A percentile compares a stretch with the other conserved stretches of the same genome.
phyloP scores from a whole-genome alignment of 2,113 vertebrate species.

The Pholis gunnellus region DNA sequence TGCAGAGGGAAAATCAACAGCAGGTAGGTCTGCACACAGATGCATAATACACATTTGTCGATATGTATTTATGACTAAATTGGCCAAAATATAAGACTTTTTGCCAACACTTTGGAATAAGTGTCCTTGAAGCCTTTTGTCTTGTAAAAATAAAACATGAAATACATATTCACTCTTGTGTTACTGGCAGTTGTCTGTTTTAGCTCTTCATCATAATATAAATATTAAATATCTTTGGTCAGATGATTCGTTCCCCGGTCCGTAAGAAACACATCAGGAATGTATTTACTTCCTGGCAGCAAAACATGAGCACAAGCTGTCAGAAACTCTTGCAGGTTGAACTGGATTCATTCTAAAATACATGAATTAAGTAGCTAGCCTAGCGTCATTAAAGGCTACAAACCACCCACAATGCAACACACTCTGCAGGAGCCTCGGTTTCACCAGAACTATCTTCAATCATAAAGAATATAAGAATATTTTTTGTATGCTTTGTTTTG shows the following conservation, averaged over 20 bases:
- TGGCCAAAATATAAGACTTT: neutral
- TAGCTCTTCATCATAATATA: neutral
- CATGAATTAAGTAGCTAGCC: neutral
- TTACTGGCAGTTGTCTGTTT: neutral
- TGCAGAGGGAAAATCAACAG: constrained; percentile 96
- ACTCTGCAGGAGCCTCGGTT: neutral
- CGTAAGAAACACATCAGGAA: neutral
- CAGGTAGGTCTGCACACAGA: constrained; percentile 83
- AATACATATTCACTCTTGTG: neutral
- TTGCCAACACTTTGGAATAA: neutral
- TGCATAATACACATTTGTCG: neutral
- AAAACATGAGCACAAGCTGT: neutral
- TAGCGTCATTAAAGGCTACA: neutral
- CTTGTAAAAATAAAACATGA: neutral
- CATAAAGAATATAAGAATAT: neutral
- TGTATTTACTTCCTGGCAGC: neutral
- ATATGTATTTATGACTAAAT: neutral
- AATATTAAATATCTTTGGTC: neutral
- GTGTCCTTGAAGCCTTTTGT: neutral
- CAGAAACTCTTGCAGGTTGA: neutral
- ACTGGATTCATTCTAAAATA: neutral
- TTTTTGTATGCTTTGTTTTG: too few relatives aligned
- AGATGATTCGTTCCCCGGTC: neutral
- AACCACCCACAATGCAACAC: neutral
- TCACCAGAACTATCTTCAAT: neutral